Base-by-base conservation (phyloP, 2,113 vertebrate genomes). In the Tringa solitaria region DNA sequence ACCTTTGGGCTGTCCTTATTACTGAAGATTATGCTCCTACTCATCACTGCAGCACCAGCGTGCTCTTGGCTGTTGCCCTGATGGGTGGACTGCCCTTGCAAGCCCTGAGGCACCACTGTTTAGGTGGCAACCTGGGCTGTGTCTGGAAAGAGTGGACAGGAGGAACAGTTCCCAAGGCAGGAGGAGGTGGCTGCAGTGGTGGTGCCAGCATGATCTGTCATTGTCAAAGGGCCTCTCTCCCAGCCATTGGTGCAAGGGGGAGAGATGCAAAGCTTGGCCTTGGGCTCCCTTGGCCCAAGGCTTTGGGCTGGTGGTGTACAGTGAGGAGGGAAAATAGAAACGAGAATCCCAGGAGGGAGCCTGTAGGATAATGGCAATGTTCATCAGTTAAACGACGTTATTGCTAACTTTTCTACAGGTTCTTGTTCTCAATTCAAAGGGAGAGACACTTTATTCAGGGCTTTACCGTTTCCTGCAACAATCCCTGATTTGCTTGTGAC, bases 401-500 rank as follows among this genome's bases (percentile, higher is more conserved):
- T 32, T 86, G 16, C 30, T 70, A 41, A 33, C 21, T 87, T 79
- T 61, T 73, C 30, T n/a, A 21, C 39, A 73, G 27, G 8, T 76
- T 61, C 41, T 41, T 89, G n/a, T 86, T 74, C 50, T 82, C 27
- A n/a, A 0, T 33, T 91, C 57, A 53, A 60, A 73, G 26, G 53
- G 33, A 76, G 82, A 64, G 54, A 56, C 7, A 12, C 26, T 45
- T 68, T 43, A 54, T 56, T 72, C 27, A 43, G 50, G 21, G 30
- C 59, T 67, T 93, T 20, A 19, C 5, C 32, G 41, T 74, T 57
- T 39, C 32, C 46, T 56, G 35, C 37, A 83, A 30, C 23, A 51
- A 10, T 35, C 43, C 56, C 33, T 0, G 0, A 8, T n/a, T 87
- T 67, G 19, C 32, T 65, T 59, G 22, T 59, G 72, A 43, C 76